Conservation (phyloP, 2,888 invertebrate genomes). For the Machimus atricapillus region DNA sequence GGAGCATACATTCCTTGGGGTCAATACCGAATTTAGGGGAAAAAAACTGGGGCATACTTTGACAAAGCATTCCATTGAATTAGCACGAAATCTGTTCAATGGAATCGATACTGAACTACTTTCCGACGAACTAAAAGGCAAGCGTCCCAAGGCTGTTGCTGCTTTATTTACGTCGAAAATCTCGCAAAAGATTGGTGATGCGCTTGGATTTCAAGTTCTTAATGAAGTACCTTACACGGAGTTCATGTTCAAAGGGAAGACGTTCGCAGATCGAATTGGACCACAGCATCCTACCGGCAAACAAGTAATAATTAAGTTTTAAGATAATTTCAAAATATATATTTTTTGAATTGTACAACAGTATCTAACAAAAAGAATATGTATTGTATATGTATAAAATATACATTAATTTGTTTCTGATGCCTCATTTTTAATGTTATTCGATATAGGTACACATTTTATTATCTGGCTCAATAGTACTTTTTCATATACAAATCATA, state of each 20-base stretch:
- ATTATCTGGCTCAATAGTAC: too few relatives aligned
- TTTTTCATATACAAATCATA: too few relatives aligned
- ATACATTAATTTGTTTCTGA: not conserved
- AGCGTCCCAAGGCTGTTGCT: conserved; percentile 62
- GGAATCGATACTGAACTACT: conserved; percentile 63
- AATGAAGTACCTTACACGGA: conserved; percentile 65
- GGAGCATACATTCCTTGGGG: conserved; percentile 74
- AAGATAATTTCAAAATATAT: not conserved
- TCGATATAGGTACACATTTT: too few relatives aligned
- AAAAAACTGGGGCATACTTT: conserved; percentile 66
- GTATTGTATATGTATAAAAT: not conserved
- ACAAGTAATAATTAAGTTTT: conserved; percentile 44
- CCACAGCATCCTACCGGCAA: conserved; percentile 51
- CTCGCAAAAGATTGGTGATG: conserved; percentile 67
- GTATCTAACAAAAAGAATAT: not conserved
- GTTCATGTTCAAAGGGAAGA: conserved; percentile 67
- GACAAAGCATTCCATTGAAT: conserved; percentile 65
- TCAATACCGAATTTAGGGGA: conserved; percentile 64
- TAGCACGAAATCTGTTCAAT: conserved; percentile 63
- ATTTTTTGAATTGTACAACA: not conserved
- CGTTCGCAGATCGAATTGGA: conserved; percentile 67
- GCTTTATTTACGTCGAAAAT: conserved; percentile 68
- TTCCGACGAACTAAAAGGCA: conserved; percentile 50
- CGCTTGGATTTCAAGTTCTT: conserved; percentile 66
- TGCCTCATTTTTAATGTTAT: not conserved